phyloP scores from a whole-genome alignment of 2,888 invertebrate genomes.

The Pocota personata region DNA sequence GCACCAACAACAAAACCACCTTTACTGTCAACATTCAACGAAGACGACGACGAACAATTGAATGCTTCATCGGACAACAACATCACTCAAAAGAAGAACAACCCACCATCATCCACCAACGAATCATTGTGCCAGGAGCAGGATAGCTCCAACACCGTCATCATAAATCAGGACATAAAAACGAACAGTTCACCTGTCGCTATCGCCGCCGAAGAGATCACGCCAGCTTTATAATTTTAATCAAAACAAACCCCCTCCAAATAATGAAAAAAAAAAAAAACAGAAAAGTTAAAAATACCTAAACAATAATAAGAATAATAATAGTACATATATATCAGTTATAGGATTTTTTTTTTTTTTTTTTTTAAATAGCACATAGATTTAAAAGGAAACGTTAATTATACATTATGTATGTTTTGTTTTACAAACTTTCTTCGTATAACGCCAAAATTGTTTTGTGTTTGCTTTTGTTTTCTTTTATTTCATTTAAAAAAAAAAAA shows the following conservation, averaged over 20 bases:
- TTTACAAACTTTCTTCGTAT: conserved; percentile 49
- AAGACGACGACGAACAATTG: conserved; percentile 57
- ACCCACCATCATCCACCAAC: conserved; percentile 69
- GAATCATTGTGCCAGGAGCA: conserved; percentile 73
- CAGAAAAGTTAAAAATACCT: conserved; percentile 30
- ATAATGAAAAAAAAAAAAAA: conserved; percentile 62
- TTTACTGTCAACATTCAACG: conserved; percentile 64
- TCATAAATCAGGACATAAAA: conserved; percentile 61
- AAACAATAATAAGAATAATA: conserved; percentile 64
- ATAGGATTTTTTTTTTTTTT: conserved; percentile 74
- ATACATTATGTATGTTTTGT: conserved; percentile 65
- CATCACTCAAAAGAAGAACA: conserved; percentile 64
- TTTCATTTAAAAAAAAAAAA: conserved; percentile 71
- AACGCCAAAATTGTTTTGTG: conserved; percentile 38
- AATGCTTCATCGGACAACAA: conserved; percentile 57
- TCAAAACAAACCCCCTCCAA: conserved; percentile 54
- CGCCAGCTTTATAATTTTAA: conserved; percentile 71
- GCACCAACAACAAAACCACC: conserved; percentile 26
- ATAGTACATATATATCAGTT: conserved; percentile 73
- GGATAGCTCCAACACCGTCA: conserved; percentile 53
- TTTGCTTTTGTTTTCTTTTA: conserved; percentile 49
- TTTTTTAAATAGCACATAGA: conserved; percentile 60
- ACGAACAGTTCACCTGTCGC: conserved; percentile 63
- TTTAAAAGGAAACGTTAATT: conserved; percentile 46
- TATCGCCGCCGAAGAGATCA: conserved; percentile 67